Evolutionary conservation across 2,797 vertebrate species (phyloP).

Genomic region (Artibeus lituratus): DNA sequence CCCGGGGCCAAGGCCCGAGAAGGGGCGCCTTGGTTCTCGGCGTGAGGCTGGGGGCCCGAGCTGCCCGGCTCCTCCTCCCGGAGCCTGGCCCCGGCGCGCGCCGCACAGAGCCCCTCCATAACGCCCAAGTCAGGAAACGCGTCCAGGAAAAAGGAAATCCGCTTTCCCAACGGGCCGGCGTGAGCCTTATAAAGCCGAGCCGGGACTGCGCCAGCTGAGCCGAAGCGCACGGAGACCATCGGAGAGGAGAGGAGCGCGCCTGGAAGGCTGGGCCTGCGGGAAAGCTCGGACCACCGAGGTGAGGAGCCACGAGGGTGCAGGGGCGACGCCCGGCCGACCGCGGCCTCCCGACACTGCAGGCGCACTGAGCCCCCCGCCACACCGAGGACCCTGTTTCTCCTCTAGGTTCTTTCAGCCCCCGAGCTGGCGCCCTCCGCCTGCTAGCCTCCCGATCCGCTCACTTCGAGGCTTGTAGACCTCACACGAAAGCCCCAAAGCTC

Average conservation of each 20-base stretch:
- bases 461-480: neutral
- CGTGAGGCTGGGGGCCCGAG: conserved; percentile 30
- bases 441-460: neutral
- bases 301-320: conserved; percentile 26
- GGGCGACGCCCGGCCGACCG: conserved; percentile 24
- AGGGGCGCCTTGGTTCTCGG: neutral
- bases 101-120: conserved; percentile 68
- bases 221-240: conserved; percentile 69
- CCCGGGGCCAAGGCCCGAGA: conserved; percentile 3
- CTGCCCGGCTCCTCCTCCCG: conserved; percentile 75
- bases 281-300: conserved; percentile 11
- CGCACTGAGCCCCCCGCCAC: neutral
- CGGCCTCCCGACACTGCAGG: neutral
- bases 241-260: neutral
- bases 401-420: neutral
- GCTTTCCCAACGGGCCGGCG: conserved; percentile 92
- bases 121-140: conserved; percentile 95
- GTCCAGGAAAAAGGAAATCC: conserved; percentile 99
- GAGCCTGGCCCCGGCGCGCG: conserved; percentile 54
- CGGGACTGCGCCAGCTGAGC: conserved; percentile 24
- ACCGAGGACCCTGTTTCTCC: neutral
- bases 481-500: neutral
- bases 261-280: neutral
- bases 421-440: neutral
- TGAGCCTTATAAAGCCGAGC: conserved; percentile 86